Base-by-base conservation (phyloP, 2,113 vertebrate genomes). In the Podiceps cristatus region DNA sequence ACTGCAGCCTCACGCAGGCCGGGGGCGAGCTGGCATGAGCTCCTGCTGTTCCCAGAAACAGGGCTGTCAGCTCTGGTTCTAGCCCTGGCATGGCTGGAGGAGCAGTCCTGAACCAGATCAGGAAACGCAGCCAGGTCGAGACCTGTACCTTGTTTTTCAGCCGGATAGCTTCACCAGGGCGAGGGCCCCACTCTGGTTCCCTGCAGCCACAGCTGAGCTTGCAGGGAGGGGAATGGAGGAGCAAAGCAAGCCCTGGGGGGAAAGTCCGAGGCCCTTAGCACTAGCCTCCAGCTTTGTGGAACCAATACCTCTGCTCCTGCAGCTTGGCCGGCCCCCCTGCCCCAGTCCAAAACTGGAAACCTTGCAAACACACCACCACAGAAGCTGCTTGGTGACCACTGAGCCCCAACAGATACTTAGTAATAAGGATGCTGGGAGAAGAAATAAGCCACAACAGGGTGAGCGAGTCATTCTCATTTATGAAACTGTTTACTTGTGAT, bases 251-350 rank as follows among this genome's bases (percentile, higher is more conserved):
- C 12, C 28, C 42, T 8, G 10, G 25, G 47, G 58, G 10, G 44
- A 35, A 62, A 52, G 13, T 11, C 20, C 2, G 2, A 50, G 50
- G 45, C 20, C 55, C 29, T 49, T 1, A 35, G 62, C 56, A 11
- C 9, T 77, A 84, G 42, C n/a, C 42, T 27, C 44, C 33, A 49
- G 31, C 42, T 52, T 27, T 8, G 18, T 24, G 31, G 64, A 77
- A 66, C 50, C 2, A 5, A 2, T 6, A 2, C 1, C 9, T 3
- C 67, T 7, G 28, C 31, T 9, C 42, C 2, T n/a, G 31, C 42
- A 87, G 31, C 64, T 4, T 27, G 52, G 55, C 55, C 93, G 59
- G 55, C 13, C 15, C 5, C 23, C 0, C 5, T 8, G 6, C 29
- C 47, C 29, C 35, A 3, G 27, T 22, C n/a, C 60, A 31, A 77